These are phyloP conservation scores for Oasisia sp. DNA, from an alignment of 2,888 invertebrate species.

Conservation along the genomic window DNA sequence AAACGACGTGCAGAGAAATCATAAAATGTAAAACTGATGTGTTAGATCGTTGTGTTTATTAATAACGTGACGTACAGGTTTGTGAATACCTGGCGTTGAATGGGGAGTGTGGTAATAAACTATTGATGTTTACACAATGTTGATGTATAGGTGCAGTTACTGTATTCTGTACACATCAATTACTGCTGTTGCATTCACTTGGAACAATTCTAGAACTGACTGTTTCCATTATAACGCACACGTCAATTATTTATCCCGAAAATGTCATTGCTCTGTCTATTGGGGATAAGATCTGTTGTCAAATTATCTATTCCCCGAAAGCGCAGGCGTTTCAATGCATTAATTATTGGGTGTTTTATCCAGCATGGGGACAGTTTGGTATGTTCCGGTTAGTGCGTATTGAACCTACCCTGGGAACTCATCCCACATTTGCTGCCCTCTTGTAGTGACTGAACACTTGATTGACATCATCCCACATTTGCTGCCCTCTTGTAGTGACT, in stretches of 20 bases:
- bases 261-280: not conserved
- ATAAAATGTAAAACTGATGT: not conserved
- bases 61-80: not conserved
- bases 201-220: no score
- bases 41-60: not conserved
- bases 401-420: not conserved
- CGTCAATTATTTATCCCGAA: not conserved
- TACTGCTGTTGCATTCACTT: no score
- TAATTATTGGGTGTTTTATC: not conserved
- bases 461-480: not conserved
- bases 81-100: not conserved
- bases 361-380: not conserved
- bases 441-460: not conserved
- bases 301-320: not conserved
- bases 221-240: not conserved
- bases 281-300: not conserved
- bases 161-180: not conserved
- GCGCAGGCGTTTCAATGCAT: not conserved
- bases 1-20: no score
- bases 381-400: not conserved
- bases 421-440: not conserved
- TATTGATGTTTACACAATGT: not conserved
- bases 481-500: not conserved
- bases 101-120: not conserved
- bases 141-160: not conserved